These are phyloP conservation scores for Lindbergichthys nudifrons DNA, from an alignment of 2,797 vertebrate species.

Conservation along the genomic window DNA sequence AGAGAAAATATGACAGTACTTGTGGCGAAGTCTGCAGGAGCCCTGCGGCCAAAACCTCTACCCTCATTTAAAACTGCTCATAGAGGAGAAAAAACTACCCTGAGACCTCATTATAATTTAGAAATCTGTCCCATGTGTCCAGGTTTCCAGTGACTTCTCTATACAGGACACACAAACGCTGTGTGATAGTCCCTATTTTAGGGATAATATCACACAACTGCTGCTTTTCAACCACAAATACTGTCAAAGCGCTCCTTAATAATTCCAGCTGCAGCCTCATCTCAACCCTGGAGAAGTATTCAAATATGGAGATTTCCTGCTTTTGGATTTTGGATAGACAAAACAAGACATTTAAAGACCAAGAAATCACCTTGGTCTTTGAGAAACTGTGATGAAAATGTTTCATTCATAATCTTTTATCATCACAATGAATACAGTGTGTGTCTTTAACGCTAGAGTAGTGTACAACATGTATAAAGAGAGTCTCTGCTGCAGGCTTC, in stretches of 20 bases:
- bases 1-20: neutral
- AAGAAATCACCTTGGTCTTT: no score
- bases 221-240: neutral
- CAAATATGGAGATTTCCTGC: neutral
- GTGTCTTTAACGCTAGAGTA: slow-evolving; percentile 4
- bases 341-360: neutral
- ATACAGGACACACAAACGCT: neutral
- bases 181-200: neutral
- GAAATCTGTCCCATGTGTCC: neutral
- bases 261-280: slow-evolving; percentile 5
- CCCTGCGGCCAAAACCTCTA: slow-evolving; percentile 6
- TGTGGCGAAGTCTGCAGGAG: slow-evolving; percentile 4
- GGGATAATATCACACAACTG: neutral
- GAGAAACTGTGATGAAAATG: no score
- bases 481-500: slow-evolving; percentile 40
- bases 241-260: slow-evolving; percentile 5
- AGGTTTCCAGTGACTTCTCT: neutral
- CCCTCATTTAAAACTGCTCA: slow-evolving; percentile 17
- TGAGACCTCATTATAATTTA: slow-evolving; percentile 22
- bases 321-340: neutral
- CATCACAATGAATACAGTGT: neutral
- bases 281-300: neutral
- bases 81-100: neutral
- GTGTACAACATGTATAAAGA: slow-evolving; percentile 19
- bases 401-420: neutral